Conservation (phyloP, 2,797 vertebrate species). For the Cephalopachus bancanus region DNA sequence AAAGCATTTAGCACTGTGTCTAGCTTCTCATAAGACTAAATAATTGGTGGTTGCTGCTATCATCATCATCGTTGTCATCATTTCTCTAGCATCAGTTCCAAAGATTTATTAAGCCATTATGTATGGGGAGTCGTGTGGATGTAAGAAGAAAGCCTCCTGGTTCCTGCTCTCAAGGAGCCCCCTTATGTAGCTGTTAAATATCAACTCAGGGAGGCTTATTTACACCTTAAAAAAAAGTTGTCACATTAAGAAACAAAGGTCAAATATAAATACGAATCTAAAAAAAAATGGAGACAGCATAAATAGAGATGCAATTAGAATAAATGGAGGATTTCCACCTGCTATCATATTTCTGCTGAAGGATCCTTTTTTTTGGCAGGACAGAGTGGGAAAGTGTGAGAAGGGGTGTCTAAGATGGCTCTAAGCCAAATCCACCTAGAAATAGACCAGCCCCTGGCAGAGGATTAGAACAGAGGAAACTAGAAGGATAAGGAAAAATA, state of each 20-base stretch:
- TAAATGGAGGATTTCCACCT: constrained; percentile 68
- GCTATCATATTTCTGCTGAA: constrained; percentile 54
- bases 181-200: neutral
- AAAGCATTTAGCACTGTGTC: neutral
- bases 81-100: constrained; percentile 28
- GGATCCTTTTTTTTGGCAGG: constrained; percentile 60
- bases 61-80: neutral
- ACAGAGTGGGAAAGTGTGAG: constrained; percentile 27
- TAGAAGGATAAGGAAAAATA: constrained; percentile 45
- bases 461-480: constrained; percentile 67
- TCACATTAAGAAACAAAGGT: constrained; percentile 67
- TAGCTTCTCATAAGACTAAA: constrained; percentile 31
- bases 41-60: neutral
- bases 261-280: constrained; percentile 65
- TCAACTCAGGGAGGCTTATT: neutral
- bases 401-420: constrained; percentile 52
- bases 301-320: constrained; percentile 65
- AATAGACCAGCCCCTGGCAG: constrained; percentile 60
- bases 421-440: constrained; percentile 75
- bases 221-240: constrained; percentile 4
- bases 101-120: neutral
- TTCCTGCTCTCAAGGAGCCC: neutral
- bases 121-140: neutral
- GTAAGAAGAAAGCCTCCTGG: neutral
- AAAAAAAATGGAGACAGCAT: neutral